These are phyloP conservation scores for Characodon lateralis DNA, from an alignment of 2,797 vertebrate species.

Conservation along the genomic window DNA sequence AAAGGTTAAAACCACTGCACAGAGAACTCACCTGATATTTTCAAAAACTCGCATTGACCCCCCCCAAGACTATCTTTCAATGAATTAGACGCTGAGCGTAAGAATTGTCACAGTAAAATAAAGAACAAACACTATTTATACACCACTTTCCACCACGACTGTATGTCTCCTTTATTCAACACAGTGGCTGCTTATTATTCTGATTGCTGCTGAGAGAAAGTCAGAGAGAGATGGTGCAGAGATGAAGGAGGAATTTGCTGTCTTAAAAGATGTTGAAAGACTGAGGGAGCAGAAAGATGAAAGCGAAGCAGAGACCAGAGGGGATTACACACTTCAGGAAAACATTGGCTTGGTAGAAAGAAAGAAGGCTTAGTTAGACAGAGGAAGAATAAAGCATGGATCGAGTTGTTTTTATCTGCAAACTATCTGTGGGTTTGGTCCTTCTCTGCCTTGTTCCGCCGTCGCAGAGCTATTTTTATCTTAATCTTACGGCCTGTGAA, in stretches of 20 bases:
- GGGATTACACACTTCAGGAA: slow-evolving; percentile 35
- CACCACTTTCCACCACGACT: slow-evolving; percentile 26
- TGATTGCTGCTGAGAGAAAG: slow-evolving; percentile 28
- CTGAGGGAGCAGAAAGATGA: slow-evolving; percentile 32
- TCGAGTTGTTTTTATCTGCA: slow-evolving; percentile 28
- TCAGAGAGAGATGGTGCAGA: slow-evolving; percentile 12
- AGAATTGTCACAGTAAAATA: slow-evolving; percentile 43
- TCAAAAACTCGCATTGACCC: neutral
- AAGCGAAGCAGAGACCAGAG: slow-evolving; percentile 12
- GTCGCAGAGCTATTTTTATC: slow-evolving; percentile 38
- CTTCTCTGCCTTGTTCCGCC: slow-evolving; percentile 7
- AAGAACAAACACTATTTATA: slow-evolving; percentile 38
- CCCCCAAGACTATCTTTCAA: neutral
- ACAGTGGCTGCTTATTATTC: slow-evolving; percentile 28
- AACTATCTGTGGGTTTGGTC: slow-evolving; percentile 16
- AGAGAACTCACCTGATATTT: neutral
- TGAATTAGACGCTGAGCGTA: neutral
- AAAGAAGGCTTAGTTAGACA: slow-evolving; percentile 6
- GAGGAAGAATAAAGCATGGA: slow-evolving; percentile 8
- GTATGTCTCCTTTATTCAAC: slow-evolving; percentile 16
- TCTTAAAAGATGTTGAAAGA: slow-evolving; percentile 31
- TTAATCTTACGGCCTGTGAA: slow-evolving; percentile 14
- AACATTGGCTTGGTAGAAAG: slow-evolving; percentile 26
- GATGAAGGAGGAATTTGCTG: slow-evolving; percentile 28
- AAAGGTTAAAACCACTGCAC: neutral